Conservation (phyloP, 1,140 invertebrate genomes). For the Trachelipus rathkii region DNA sequence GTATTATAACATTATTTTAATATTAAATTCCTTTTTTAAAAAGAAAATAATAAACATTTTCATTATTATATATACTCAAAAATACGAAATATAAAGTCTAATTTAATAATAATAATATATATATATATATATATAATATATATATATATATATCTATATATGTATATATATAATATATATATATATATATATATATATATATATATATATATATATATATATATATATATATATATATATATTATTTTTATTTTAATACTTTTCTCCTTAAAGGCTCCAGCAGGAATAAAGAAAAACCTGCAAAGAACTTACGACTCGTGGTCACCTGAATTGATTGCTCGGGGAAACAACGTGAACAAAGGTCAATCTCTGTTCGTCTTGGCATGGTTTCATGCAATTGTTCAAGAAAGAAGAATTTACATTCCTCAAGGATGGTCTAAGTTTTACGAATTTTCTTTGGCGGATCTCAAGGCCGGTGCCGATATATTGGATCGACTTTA, state of each 20-base stretch:
- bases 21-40: no score
- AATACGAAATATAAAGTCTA: no score
- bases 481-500: constrained; percentile 65
- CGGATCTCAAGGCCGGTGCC: constrained; percentile 73
- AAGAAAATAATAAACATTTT: no score
- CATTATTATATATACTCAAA: no score
- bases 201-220: neutral
- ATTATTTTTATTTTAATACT: neutral
- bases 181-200: neutral
- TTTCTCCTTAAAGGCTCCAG: constrained; percentile 54
- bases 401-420: constrained; percentile 81
- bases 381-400: constrained; percentile 76
- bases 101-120: no score
- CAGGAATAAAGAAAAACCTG: constrained; percentile 63
- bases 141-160: no score
- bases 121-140: no score
- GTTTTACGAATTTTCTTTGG: constrained; percentile 83
- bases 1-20: no score
- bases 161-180: neutral
- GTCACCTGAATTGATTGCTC: constrained; percentile 54
- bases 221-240: neutral
- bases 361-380: constrained; percentile 63
- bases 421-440: constrained; percentile 84
- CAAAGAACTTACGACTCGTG: constrained; percentile 59
- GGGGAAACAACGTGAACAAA: constrained; percentile 53